These are phyloP conservation scores for Cyanoramphus novaezelandiae DNA, from an alignment of 2,113 vertebrate species.

Conservation along the genomic window DNA sequence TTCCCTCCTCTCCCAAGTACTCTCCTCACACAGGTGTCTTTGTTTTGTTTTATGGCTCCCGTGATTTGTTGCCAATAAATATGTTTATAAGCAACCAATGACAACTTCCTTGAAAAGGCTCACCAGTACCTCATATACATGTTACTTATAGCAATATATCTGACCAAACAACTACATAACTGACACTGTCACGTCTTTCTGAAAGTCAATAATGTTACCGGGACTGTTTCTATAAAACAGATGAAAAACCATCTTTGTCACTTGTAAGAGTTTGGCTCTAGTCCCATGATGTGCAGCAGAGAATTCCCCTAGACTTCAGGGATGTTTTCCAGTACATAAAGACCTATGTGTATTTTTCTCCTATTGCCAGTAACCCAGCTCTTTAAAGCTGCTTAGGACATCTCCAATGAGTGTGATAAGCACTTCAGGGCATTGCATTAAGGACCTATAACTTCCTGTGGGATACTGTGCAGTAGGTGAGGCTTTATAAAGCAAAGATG, in stretches of 20 bases:
- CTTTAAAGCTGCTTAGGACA: not conserved
- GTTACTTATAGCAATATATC: not conserved
- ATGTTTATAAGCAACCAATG: not conserved
- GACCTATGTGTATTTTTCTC: not conserved
- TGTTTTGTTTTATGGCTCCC: not conserved
- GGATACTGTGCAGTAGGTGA: not conserved
- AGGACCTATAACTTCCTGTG: not conserved
- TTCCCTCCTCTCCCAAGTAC: not conserved
- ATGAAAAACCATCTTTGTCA: not conserved
- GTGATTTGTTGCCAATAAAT: not conserved
- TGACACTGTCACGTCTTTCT: not conserved
- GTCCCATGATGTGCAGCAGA: not conserved
- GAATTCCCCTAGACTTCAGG: not conserved
- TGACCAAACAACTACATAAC: not conserved
- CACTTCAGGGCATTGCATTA: not conserved
- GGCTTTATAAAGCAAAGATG: not conserved
- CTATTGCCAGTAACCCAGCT: not conserved
- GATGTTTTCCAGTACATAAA: not conserved
- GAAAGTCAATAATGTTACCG: not conserved
- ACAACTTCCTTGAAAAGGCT: not conserved
- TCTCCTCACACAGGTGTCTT: not conserved
- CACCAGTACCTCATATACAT: rapidly evolving
- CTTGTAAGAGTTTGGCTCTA: not conserved
- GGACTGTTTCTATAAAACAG: not conserved
- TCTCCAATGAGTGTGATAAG: not conserved